phyloP scores from a whole-genome alignment of 2,888 invertebrate genomes.

The Pyrrhopygopsis socrates region DNA sequence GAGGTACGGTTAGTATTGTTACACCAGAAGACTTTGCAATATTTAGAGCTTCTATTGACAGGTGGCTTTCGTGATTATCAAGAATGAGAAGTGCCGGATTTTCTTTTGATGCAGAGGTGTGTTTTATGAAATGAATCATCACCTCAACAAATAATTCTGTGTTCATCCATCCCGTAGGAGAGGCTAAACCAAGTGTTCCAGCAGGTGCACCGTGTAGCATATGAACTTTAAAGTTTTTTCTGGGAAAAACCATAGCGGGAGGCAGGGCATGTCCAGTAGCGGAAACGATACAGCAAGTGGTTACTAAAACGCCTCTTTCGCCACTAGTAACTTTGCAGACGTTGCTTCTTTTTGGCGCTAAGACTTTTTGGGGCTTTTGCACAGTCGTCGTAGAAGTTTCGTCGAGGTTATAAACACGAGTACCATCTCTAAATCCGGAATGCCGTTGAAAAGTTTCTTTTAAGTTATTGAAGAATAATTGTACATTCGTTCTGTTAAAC shows the following conservation, averaged over 20 bases:
- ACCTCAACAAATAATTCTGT: slow-evolving; percentile 82
- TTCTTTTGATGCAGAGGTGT: slow-evolving; percentile 65
- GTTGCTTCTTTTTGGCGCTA: slow-evolving; percentile 46
- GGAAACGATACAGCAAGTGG: background rate
- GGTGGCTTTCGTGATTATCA: slow-evolving; percentile 85
- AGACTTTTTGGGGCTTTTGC: slow-evolving; percentile 71
- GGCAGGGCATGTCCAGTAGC: slow-evolving; percentile 70
- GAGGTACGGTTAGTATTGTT: too few relatives aligned
- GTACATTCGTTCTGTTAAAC: slow-evolving; percentile 80
- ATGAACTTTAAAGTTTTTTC: slow-evolving; percentile 72
- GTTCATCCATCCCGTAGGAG: slow-evolving; percentile 85
- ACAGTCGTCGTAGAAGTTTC: background rate
- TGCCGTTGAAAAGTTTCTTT: slow-evolving; percentile 69
- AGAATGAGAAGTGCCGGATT: slow-evolving; percentile 84
- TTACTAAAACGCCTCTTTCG: background rate
- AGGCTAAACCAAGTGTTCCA: slow-evolving; percentile 81
- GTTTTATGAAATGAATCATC: slow-evolving; percentile 83
- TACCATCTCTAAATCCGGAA: slow-evolving; percentile 78
- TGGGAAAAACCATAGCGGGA: slow-evolving; percentile 85
- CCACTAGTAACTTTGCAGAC: background rate
- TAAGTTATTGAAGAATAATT: slow-evolving; percentile 81
- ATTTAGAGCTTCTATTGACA: too few relatives aligned
- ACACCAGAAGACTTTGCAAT: too few relatives aligned
- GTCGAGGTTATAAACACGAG: slow-evolving; percentile 60
- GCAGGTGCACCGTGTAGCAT: slow-evolving; percentile 84